phyloP scores from a whole-genome alignment of 1,140 invertebrate species.

The Ceratina calcarata region DNA sequence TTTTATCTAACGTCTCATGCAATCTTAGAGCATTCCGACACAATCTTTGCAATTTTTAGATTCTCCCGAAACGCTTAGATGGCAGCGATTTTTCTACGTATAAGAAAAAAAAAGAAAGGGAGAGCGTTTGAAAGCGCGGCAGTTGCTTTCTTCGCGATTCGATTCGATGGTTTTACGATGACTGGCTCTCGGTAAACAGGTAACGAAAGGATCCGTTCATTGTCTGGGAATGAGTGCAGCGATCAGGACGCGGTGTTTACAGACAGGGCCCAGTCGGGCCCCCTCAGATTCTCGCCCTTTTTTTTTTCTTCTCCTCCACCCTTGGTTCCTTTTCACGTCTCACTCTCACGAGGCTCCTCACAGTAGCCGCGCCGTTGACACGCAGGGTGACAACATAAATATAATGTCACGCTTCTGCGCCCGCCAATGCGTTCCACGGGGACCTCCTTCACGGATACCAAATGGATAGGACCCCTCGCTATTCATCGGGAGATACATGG shows the following conservation, averaged over 20 bases:
- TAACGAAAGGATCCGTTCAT: conserved; percentile 60
- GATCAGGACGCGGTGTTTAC: conserved; percentile 71
- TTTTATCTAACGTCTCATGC: too few relatives aligned
- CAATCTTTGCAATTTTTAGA: too few relatives aligned
- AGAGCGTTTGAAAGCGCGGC: background rate
- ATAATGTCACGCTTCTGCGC: conserved; percentile 79
- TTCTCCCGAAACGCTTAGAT: too few relatives aligned
- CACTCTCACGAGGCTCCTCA: conserved; percentile 49
- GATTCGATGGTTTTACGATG: conserved; percentile 74
- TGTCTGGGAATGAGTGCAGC: conserved; percentile 64
- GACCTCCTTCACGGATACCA: conserved; percentile 15
- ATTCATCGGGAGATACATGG: conserved; percentile 61
- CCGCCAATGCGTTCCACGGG: conserved; percentile 68
- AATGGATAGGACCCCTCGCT: conserved; percentile 43
- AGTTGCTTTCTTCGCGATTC: conserved; percentile 69
- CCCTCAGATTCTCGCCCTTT: conserved; percentile 35
- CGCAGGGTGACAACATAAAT: conserved; percentile 80
- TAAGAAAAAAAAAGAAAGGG: background rate
- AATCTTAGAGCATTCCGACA: too few relatives aligned
- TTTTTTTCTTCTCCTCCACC: conserved; percentile 30
- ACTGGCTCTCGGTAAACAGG: conserved; percentile 54
- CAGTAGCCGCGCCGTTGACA: conserved; percentile 70
- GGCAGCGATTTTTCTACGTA: too few relatives aligned
- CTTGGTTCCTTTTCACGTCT: conserved; percentile 28
- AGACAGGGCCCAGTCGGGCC: conserved; percentile 70